phyloP scores from a whole-genome alignment of 2,797 vertebrate species.

The Leptatherina wallacei region DNA sequence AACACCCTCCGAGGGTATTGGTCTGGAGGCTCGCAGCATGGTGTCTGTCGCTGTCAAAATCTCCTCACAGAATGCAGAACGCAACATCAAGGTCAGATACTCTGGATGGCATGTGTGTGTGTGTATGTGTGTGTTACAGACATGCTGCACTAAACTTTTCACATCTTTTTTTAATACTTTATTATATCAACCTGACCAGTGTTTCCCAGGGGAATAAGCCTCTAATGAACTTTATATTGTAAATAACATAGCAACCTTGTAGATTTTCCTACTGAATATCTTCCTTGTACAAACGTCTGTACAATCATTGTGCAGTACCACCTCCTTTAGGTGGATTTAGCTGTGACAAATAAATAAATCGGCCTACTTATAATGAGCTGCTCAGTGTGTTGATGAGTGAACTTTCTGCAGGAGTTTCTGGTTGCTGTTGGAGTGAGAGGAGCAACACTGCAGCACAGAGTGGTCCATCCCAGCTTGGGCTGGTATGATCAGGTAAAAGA shows the following conservation, averaged over 20 bases:
- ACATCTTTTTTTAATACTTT: not conserved
- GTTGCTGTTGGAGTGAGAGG: slow-evolving; percentile 93
- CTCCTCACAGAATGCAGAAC: slow-evolving; percentile 91
- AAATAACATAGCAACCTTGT: not conserved
- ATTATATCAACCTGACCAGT: not conserved
- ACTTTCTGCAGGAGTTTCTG: slow-evolving; percentile 88
- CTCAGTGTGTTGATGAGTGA: not conserved
- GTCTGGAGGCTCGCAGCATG: slow-evolving; percentile 91
- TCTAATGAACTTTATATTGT: not conserved
- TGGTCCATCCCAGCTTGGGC: slow-evolving; percentile 89
- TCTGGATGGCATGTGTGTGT: not conserved
- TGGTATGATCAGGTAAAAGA: slow-evolving; percentile 97
- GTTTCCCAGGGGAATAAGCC: not conserved
- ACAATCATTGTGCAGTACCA: not conserved
- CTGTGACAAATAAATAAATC: not conserved
- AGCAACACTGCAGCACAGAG: slow-evolving; percentile 93
- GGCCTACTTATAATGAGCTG: not conserved
- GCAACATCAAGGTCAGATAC: slow-evolving; percentile 90
- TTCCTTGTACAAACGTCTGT: not conserved
- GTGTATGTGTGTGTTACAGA: not conserved
- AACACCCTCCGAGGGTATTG: slow-evolving; percentile 86
- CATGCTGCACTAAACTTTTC: not conserved
- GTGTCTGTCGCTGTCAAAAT: slow-evolving; percentile 95
- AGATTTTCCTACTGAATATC: not conserved
- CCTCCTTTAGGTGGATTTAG: not conserved